phyloP scores from a whole-genome alignment of 1,140 invertebrate species.

The Tribolium madens region DNA sequence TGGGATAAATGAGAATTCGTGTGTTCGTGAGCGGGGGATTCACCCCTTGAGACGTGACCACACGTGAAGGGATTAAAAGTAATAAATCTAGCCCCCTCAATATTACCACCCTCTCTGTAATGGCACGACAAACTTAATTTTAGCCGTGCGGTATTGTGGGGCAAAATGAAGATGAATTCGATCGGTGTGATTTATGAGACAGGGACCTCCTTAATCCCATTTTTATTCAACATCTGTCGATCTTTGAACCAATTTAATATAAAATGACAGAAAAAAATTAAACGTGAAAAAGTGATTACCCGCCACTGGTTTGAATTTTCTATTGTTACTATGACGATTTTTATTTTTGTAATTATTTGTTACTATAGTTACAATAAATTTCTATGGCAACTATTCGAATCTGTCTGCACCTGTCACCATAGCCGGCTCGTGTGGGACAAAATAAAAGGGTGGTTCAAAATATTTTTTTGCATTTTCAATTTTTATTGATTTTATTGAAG shows the following conservation, averaged over 20 bases:
- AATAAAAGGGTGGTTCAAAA: no score
- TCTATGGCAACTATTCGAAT: no score
- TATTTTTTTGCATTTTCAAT: no score
- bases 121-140: neutral
- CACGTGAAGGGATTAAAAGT: slow-evolving; percentile 9
- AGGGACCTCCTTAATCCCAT: neutral
- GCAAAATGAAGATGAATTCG: slow-evolving; percentile 1
- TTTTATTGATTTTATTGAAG: no score
- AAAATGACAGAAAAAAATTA: no score
- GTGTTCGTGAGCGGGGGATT: neutral
- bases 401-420: no score
- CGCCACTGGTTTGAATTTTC: no score
- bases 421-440: no score
- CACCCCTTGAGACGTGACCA: slow-evolving; percentile 7
- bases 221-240: slow-evolving; percentile 10
- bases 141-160: neutral
- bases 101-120: slow-evolving; percentile 3
- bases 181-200: neutral
- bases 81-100: slow-evolving; percentile 4
- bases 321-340: no score
- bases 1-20: neutral
- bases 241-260: neutral
- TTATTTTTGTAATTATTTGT: no score
- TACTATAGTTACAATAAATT: no score
- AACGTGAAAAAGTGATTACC: no score